These are phyloP conservation scores for Tetragnatha versicolor DNA, from an alignment of 1,140 invertebrate species.

Conservation along the genomic window DNA sequence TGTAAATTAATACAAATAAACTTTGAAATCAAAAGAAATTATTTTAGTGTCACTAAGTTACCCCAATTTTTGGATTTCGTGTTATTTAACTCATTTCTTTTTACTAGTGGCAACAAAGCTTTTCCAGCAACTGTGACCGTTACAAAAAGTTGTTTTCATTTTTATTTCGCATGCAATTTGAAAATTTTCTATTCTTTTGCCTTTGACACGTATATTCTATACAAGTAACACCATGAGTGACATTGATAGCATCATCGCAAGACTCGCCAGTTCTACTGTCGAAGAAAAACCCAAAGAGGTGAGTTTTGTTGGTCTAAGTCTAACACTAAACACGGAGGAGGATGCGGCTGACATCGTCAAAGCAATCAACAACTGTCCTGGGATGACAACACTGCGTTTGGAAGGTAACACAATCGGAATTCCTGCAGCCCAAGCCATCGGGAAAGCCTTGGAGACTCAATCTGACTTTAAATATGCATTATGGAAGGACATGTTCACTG, in stretches of 20 bases:
- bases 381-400: conserved; percentile 72
- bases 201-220: too few relatives aligned
- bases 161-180: too few relatives aligned
- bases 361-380: conserved; percentile 54
- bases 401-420: conserved; percentile 94
- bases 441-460: conserved; percentile 71
- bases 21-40: too few relatives aligned
- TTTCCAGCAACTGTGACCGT: too few relatives aligned
- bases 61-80: too few relatives aligned
- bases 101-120: too few relatives aligned
- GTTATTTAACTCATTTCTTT: too few relatives aligned
- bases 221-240: conserved; percentile 18
- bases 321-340: conserved; percentile 73
- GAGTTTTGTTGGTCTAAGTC: conserved; percentile 71
- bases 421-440: conserved; percentile 83
- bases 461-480: conserved; percentile 68
- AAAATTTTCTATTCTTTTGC: too few relatives aligned
- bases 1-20: too few relatives aligned
- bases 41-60: too few relatives aligned
- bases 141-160: too few relatives aligned
- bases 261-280: conserved; percentile 11
- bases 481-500: conserved; percentile 97
- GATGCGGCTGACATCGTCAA: conserved; percentile 65
- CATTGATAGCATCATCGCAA: conserved; percentile 25
- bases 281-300: conserved; percentile 59